Conservation (phyloP, 2,888 invertebrate species). For the Vandiemenella viatica region DNA sequence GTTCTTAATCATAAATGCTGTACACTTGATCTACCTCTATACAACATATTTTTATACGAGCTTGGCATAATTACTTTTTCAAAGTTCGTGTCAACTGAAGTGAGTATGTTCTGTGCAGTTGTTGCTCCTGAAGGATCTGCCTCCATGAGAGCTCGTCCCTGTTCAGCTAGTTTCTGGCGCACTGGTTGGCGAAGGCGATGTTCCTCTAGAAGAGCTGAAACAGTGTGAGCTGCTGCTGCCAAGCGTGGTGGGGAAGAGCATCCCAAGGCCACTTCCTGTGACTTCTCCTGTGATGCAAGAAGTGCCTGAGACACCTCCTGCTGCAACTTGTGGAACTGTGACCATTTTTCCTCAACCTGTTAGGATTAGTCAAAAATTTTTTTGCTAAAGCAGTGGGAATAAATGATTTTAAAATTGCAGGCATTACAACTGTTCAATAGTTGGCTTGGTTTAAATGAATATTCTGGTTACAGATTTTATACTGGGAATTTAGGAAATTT, state of each 20-base stretch:
- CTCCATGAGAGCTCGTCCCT: constrained; percentile 64
- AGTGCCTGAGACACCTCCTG: constrained; percentile 51
- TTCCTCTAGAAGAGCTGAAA: constrained; percentile 34
- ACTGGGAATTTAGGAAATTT: too few relatives aligned
- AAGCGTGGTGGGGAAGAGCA: constrained; percentile 34
- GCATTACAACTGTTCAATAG: too few relatives aligned
- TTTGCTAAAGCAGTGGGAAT: too few relatives aligned
- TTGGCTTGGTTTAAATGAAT: too few relatives aligned
- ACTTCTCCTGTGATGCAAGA: constrained; percentile 38
- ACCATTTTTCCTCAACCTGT: constrained; percentile 47
- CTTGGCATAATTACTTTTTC: constrained; percentile 41
- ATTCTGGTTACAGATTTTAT: too few relatives aligned
- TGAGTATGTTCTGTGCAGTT: constrained; percentile 61
- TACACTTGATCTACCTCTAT: too few relatives aligned
- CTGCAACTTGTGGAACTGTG: constrained; percentile 59
- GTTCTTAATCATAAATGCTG: too few relatives aligned
- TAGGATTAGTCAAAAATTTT: neutral
- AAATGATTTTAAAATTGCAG: too few relatives aligned
- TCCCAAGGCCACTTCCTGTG: constrained; percentile 38
- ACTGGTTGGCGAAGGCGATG: constrained; percentile 31
- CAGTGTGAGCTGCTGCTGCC: constrained; percentile 34
- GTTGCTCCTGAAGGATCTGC: constrained; percentile 68
- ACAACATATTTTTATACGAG: too few relatives aligned
- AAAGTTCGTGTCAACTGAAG: constrained; percentile 65
- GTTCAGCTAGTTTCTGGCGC: constrained; percentile 58